phyloP scores from a whole-genome alignment of 1,140 invertebrate genomes.

The Homarus americanus region DNA sequence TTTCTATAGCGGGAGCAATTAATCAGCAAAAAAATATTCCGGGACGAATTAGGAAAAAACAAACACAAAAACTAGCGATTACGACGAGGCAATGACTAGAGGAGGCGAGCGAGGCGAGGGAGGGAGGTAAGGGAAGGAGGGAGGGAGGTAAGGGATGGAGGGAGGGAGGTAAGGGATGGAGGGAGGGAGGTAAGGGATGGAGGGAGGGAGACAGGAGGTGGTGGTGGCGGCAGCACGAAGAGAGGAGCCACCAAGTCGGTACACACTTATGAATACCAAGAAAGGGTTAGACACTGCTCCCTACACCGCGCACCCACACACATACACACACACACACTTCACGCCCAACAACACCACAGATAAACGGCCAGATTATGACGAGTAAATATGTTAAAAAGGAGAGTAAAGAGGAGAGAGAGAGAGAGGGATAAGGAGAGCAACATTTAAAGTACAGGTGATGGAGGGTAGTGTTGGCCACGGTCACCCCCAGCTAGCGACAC shows the following conservation, averaged over 20 bases:
- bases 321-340: too few species aligned
- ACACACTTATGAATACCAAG: constrained; percentile 46
- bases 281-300: constrained; percentile 43
- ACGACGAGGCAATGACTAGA: constrained; percentile 24
- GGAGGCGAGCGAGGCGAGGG: not conserved
- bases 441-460: constrained; percentile 47
- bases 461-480: constrained; percentile 36
- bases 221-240: constrained; percentile 17
- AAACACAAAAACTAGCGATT: constrained; percentile 9
- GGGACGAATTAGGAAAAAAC: constrained; percentile 8
- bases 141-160: too few species aligned
- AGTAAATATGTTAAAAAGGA: not conserved
- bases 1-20: too few species aligned
- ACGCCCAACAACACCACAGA: not conserved
- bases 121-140: too few species aligned
- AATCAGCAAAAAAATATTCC: not conserved
- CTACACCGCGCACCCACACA: constrained; percentile 18
- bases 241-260: constrained; percentile 16
- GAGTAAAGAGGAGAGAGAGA: constrained; percentile 33
- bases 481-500: not conserved
- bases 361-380: constrained; percentile 25
- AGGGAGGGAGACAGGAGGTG: too few species aligned
- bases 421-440: constrained; percentile 68
- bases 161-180: too few species aligned
- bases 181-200: too few species aligned